Conservation (phyloP, 2,797 vertebrate species). For the Semotilus atromaculatus region DNA sequence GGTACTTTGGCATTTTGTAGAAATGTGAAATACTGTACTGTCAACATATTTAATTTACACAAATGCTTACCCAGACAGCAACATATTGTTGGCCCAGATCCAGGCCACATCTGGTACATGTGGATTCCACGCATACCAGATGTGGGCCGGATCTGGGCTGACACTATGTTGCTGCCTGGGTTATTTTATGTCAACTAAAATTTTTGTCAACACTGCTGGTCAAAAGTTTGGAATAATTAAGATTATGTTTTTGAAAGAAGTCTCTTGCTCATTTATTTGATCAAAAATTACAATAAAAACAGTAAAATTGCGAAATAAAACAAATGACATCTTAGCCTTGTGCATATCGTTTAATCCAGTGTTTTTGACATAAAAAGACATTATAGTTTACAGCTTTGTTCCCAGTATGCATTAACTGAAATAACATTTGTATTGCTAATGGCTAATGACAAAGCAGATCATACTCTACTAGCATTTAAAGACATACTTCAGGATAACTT, state of each 20-base stretch:
- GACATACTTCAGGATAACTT: constrained; percentile 28
- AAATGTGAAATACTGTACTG: background rate
- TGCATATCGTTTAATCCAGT: background rate
- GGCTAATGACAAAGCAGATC: constrained; percentile 36
- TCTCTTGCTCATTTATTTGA: background rate
- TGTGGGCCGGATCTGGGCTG: no score
- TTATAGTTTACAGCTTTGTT: constrained; percentile 5
- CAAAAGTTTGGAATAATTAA: background rate
- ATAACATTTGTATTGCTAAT: constrained; percentile 49
- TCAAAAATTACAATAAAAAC: background rate
- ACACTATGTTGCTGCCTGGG: no score
- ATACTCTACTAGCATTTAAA: constrained; percentile 22
- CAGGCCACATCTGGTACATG: no score
- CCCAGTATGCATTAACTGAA: constrained; percentile 21
- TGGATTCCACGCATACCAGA: no score
- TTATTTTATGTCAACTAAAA: background rate
- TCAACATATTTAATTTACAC: background rate
- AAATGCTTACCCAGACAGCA: background rate
- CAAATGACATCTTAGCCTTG: background rate
- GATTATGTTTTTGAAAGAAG: background rate
- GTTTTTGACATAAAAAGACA: background rate
- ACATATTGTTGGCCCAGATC: no score
- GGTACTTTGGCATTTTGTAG: background rate
- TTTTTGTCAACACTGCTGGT: background rate
- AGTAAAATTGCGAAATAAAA: background rate